These are phyloP conservation scores for Leptinotarsa defecta DNA, from an alignment of 1,140 invertebrate genomes.

Conservation along the genomic window DNA sequence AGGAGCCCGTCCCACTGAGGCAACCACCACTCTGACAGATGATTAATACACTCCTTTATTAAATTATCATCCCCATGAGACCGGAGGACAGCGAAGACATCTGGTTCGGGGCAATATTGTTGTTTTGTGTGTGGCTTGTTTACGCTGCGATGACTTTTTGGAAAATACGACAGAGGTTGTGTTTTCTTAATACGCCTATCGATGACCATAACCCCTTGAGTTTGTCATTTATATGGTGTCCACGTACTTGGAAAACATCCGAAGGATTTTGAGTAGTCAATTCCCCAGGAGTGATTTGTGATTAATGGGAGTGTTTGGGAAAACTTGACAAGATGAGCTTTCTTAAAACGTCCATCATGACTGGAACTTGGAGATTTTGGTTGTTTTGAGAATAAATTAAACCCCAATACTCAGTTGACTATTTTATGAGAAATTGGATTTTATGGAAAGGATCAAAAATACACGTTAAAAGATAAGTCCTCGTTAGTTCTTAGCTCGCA, in stretches of 20 bases:
- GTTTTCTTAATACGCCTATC: slow-evolving; percentile 1
- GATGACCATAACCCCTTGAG: not conserved
- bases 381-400: too few relatives aligned
- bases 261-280: not conserved
- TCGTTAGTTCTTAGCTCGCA: too few relatives aligned
- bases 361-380: too few relatives aligned
- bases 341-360: too few relatives aligned
- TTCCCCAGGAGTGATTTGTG: not conserved
- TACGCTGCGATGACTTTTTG: not conserved
- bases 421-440: too few relatives aligned
- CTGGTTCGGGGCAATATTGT: slow-evolving; percentile 10
- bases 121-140: slow-evolving; percentile 4
- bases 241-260: not conserved
- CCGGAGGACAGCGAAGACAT: slow-evolving; percentile 13
- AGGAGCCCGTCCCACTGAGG: slow-evolving; percentile 45
- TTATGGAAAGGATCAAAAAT: too few relatives aligned
- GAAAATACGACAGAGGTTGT: not conserved
- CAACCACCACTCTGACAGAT: slow-evolving; percentile 46
- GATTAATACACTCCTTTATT: slow-evolving; percentile 50
- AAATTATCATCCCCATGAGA: slow-evolving; percentile 50
- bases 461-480: too few relatives aligned
- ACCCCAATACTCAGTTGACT: too few relatives aligned
- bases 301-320: not conserved
- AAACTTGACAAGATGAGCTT: too few relatives aligned
- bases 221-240: slow-evolving; percentile 5